phyloP scores from a whole-genome alignment of 1,140 invertebrate species.

The Leptonema lineaticorne region DNA sequence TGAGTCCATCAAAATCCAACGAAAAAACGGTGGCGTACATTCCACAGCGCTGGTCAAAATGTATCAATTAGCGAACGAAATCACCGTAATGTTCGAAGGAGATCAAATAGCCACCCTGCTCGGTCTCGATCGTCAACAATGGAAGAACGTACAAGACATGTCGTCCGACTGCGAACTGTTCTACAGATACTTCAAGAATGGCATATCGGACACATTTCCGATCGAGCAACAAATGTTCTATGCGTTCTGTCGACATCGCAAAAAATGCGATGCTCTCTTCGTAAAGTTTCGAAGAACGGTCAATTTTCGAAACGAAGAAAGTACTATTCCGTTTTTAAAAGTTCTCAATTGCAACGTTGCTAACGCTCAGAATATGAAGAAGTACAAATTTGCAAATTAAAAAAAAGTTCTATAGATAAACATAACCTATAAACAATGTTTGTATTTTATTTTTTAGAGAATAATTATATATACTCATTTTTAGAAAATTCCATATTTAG shows the following conservation, averaged over 20 bases:
- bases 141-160: constrained; percentile 27
- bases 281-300: constrained; percentile 22
- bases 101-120: constrained; percentile 19
- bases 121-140: constrained; percentile 15
- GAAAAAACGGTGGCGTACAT: background rate
- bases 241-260: constrained; percentile 16
- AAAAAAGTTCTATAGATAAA: too few species aligned
- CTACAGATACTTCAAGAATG: constrained; percentile 28
- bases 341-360: constrained; percentile 23
- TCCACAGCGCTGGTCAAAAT: constrained; percentile 29
- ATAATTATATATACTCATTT: too few species aligned
- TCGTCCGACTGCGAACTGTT: constrained; percentile 16
- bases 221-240: constrained; percentile 36
- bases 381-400: background rate
- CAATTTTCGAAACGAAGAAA: constrained; percentile 27
- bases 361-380: constrained; percentile 14
- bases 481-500: too few species aligned
- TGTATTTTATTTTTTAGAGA: too few species aligned
- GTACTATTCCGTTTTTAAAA: constrained; percentile 29
- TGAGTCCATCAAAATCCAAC: constrained; percentile 28
- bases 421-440: too few species aligned
- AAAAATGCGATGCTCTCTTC: constrained; percentile 28
- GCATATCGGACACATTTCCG: constrained; percentile 20
- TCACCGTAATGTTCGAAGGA: constrained; percentile 25
- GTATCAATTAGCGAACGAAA: constrained; percentile 13